Evolutionary conservation across 2,797 vertebrate genomes (phyloP), one percentile per base, ranked within the genome.

Genomic region (Microhierax caerulescens): DNA sequence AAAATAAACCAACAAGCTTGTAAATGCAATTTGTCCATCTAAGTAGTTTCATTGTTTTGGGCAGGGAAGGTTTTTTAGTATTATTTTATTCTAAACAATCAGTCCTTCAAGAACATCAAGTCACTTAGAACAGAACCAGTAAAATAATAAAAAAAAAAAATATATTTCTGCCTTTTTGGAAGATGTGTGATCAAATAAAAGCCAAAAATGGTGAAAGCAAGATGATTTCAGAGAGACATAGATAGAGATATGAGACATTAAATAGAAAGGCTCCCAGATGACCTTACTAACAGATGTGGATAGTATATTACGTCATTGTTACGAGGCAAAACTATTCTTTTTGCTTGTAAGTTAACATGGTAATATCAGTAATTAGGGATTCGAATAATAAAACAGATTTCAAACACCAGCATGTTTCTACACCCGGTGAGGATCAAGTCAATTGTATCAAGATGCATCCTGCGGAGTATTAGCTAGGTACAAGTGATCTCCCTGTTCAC

Each of bases 321-420:
- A 89, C 74, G 56, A 70, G 36, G 56, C 28, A 87, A 90, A 96
- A 92, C 43, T 79, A 37, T 79, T 89, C 54, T 85, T 67, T 91
- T 96, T 76, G 56, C 84, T 56, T 92, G 63, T 79, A 94, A 92
- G 93, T 88, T 76, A 79, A 92, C 77, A 51, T 87, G 67, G 56
- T 88, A 69, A 11, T 53, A 89, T 93, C 48, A 75, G 74, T 87
- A 87, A 81, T 67, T 37, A 51, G 28, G 64, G 54, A 89, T 94
- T 94, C 89, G 63, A 95, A 91, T 92, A 93, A 87, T 91, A 85
- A 94, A 79, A 23, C 25, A 34, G 59, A 87, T 91, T 94, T 92
- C 81, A 93, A 92, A 87, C 87, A 82, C 32, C 43, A 56, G 60
- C 80, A n/a, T 19, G 24, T 56, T 87, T 67, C 56, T 87, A 23